A percentile compares a stretch with the other conserved stretches of the same genome.
These are phyloP conservation scores for Coilia nasus DNA, from an alignment of 2,797 vertebrate genomes.

Conservation along the genomic window DNA sequence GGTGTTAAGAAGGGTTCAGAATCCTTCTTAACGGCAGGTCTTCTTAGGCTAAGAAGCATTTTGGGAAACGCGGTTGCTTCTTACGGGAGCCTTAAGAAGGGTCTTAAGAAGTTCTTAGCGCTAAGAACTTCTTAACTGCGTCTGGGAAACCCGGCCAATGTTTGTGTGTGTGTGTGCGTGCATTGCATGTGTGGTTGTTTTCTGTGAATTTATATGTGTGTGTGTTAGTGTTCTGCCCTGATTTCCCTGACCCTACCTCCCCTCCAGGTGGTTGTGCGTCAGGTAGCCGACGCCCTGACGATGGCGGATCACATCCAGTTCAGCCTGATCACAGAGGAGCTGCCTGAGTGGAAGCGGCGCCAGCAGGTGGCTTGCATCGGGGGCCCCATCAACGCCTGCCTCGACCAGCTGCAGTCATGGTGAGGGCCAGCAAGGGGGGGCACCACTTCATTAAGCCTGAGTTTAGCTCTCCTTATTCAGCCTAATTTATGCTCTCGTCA, in stretches of 20 bases:
- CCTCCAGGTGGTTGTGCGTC: constrained; percentile 73
- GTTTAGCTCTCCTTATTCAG: neutral
- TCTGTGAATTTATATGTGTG: neutral
- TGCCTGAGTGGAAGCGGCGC: constrained; percentile 84
- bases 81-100: no score
- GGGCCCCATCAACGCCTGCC: constrained; percentile 83
- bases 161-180: neutral
- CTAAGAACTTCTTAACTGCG: no score
- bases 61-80: no score
- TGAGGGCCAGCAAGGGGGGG: constrained; percentile 58
- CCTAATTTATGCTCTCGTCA: neutral
- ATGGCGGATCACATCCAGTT: constrained; percentile 73
- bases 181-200: neutral
- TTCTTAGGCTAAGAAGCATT: no score
- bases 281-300: constrained; percentile 71
- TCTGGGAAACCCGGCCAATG: no score
- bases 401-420: constrained; percentile 86
- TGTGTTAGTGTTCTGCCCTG: neutral
- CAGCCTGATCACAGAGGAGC: constrained; percentile 77
- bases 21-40: no score
- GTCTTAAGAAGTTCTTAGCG: no score
- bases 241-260: neutral
- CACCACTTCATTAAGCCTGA: neutral
- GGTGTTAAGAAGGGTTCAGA: no score
- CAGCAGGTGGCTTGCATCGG: constrained; percentile 87